Percentiles rank a stretch among this genome's conserved stretches.
These are phyloP conservation scores for Atractosteus spatula DNA, from an alignment of 2,113 vertebrate genomes.

Conservation along the genomic window DNA sequence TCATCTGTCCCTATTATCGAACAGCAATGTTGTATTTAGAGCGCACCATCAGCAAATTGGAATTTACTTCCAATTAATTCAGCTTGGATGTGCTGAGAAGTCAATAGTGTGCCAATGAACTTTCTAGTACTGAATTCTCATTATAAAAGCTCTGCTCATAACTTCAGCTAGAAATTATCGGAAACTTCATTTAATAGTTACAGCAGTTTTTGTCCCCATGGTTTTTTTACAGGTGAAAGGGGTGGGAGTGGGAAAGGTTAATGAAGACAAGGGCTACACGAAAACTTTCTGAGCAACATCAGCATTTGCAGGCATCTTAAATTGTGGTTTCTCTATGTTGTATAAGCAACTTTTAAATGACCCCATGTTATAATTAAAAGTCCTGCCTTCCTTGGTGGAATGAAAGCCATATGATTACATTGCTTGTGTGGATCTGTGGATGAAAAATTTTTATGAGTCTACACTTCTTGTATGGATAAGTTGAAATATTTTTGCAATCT, in stretches of 20 bases:
- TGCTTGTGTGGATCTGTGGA: neutral
- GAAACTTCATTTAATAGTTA: neutral
- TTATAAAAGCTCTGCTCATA: constrained; percentile 1
- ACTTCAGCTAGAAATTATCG: constrained; percentile 1
- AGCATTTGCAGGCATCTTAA: neutral
- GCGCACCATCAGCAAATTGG: constrained; percentile 4
- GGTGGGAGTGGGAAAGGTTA: neutral
- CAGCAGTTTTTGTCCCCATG: no score
- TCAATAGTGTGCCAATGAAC: neutral
- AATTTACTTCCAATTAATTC: constrained; percentile 15
- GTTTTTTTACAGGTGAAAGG: neutral
- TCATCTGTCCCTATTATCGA: neutral
- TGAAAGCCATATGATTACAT: neutral
- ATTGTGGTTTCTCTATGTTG: neutral
- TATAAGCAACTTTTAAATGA: neutral
- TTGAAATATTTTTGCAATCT: no score
- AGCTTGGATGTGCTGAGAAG: neutral
- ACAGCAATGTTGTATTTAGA: constrained; percentile 8
- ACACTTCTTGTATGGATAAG: no score
- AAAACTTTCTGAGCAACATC: neutral
- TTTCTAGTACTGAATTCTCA: neutral
- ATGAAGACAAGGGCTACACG: neutral
- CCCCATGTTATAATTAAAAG: neutral
- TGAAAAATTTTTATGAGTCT: neutral
- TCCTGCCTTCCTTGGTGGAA: neutral